A percentile compares a stretch with the other conserved stretches of the same genome.
These are phyloP conservation scores for Tenthredo amoena DNA, from an alignment of 2,888 invertebrate species.

Conservation along the genomic window DNA sequence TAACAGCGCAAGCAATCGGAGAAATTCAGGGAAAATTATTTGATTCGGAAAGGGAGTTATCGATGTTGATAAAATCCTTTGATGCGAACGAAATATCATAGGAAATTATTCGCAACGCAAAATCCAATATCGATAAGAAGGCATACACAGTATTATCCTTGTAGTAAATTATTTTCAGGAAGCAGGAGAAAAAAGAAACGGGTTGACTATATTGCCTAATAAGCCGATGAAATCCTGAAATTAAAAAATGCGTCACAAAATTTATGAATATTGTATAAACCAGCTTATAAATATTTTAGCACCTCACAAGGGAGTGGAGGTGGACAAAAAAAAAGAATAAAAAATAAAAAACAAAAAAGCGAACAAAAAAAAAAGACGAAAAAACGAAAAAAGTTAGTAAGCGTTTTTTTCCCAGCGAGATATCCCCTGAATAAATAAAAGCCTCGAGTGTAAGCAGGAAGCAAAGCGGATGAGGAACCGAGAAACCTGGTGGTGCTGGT, in stretches of 20 bases:
- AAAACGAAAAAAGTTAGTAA: slow-evolving; percentile 24
- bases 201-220: background rate
- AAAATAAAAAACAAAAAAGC: background rate
- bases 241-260: slow-evolving; percentile 32
- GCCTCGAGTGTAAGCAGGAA: slow-evolving; percentile 44
- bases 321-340: background rate
- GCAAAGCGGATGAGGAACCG: slow-evolving; percentile 50
- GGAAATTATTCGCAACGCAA: background rate
- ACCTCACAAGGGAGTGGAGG: background rate
- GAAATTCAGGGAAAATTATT: background rate
- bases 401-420: slow-evolving; percentile 43
- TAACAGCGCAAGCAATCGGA: background rate
- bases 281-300: slow-evolving; percentile 33
- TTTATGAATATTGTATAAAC: slow-evolving; percentile 33
- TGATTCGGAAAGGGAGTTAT: background rate
- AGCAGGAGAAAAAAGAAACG: background rate
- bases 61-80: background rate
- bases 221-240: background rate
- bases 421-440: slow-evolving; percentile 50
- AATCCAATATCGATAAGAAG: background rate
- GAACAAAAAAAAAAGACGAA: background rate
- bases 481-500: slow-evolving; percentile 14
- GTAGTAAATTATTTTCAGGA: background rate
- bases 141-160: background rate
- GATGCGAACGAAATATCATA: background rate